A percentile compares a stretch with the other conserved stretches of the same genome.
phyloP scores from a whole-genome alignment of 2,888 invertebrate species.

The Machimus rusticus region DNA sequence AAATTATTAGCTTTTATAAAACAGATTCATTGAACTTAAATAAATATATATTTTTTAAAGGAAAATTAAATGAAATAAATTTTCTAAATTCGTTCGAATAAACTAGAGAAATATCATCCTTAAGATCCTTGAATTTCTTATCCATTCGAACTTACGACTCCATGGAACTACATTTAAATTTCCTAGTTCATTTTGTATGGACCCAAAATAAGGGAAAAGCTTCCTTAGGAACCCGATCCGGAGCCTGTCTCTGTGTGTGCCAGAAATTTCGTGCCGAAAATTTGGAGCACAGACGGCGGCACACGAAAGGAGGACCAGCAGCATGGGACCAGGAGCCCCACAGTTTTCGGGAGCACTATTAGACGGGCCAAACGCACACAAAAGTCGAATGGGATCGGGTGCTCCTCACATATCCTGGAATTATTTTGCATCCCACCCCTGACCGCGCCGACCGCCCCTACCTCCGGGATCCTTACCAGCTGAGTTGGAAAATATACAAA shows the following conservation, averaged over 20 bases:
- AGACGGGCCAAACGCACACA: not conserved
- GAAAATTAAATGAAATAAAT: not conserved
- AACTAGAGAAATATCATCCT: not conserved
- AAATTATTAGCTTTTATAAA: too few relatives aligned
- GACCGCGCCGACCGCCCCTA: not conserved
- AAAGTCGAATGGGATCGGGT: not conserved
- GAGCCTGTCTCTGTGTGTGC: not conserved
- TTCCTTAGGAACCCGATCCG: not conserved
- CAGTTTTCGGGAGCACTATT: not conserved
- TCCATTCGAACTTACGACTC: not conserved
- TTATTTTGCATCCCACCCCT: not conserved
- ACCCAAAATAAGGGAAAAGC: constrained; percentile 25
- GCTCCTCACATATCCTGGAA: not conserved
- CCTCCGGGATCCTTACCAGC: not conserved
- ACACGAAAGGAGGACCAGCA: not conserved
- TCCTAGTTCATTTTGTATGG: not conserved
- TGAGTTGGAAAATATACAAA: constrained; percentile 13
- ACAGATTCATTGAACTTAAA: too few relatives aligned
- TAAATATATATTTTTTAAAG: not conserved
- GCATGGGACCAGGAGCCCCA: not conserved
- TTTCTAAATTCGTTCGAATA: not conserved
- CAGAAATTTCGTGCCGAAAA: constrained; percentile 2
- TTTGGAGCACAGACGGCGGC: not conserved
- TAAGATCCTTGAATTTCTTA: not conserved
- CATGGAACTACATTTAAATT: constrained; percentile 6